Evolutionary conservation across 2,888 invertebrate genomes (phyloP), one percentile per base, ranked within the genome.

Genomic region (Limnephilus marmoratus): DNA sequence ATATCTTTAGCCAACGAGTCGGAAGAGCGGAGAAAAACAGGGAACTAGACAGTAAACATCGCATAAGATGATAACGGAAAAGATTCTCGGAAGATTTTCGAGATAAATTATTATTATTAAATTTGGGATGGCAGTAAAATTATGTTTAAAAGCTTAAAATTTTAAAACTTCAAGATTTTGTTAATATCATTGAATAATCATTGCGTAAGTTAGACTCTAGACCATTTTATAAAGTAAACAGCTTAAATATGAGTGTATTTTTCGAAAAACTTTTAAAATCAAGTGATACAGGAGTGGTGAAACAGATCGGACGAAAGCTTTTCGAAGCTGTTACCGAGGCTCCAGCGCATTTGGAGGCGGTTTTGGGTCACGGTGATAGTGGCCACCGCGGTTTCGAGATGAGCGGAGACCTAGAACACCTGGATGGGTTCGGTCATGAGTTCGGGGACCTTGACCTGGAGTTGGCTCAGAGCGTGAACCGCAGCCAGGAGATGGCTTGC

Each of bases 401-500:
- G 86, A 29, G 29, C 11, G 86, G 86, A 15, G 34, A n/a, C n/a
- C 29, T 86, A 1, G 45, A 86, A 49, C 86, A 86, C 9, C 86
- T 91, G 45, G 91, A 91, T 12, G 49, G 81, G 45, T 81, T 91
- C 41, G 87, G 86, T 18, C 87, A 87, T n/a, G 91, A 91, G 88
- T 91, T 91, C 29, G 81, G 89, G 9, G 88, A 92, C 53, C 34
- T 90, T 13, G 89, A 89, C 34, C 9, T 85, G 53, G 92, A 92
- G 31, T 15, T 91, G 37, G 13, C 85, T 80, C 68, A 91, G 13
- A 49, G 7, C 81, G 81, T 86, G 12, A 91, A 92, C 82, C 85
- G 86, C 80, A 92, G 91, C n/a, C 85, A 91, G 49, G 92, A 86
- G 29, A 18, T 91, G 85, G 81, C 90, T 18, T 91, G 92, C 85